Conservation (phyloP, 2,113 vertebrate genomes). For the Paracanthobrama guichenoti region DNA sequence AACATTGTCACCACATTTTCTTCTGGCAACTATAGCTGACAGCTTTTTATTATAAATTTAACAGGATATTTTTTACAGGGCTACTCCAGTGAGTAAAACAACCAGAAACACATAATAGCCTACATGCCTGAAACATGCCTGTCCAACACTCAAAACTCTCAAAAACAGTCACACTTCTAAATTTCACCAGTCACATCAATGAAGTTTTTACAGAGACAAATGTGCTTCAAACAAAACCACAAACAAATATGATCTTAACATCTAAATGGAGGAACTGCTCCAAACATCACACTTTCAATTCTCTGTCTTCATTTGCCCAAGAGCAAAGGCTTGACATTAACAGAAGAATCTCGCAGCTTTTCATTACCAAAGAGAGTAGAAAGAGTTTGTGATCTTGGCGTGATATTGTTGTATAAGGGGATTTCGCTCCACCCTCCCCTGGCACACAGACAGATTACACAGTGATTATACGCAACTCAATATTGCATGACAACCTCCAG, state of each 20-base stretch:
- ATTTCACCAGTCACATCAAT: background rate
- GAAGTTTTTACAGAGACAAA: constrained; percentile 1
- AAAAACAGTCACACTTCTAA: background rate
- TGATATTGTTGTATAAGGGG: constrained; percentile 86
- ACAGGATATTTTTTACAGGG: background rate
- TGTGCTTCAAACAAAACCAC: constrained; percentile 6
- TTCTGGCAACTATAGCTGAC: background rate
- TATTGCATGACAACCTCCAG: constrained; percentile 91
- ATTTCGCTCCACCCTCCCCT: constrained; percentile 86
- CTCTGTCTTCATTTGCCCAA: constrained; percentile 77
- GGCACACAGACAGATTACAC: constrained; percentile 90
- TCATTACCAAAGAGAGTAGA: constrained; percentile 85
- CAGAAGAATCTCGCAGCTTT: constrained; percentile 81
- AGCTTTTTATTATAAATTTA: background rate
- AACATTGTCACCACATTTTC: background rate
- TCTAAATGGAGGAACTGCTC: background rate
- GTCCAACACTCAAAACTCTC: background rate
- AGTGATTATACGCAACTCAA: constrained; percentile 93
- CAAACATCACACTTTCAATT: constrained; percentile 14
- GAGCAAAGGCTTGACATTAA: constrained; percentile 81
- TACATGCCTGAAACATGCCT: background rate
- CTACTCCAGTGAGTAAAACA: background rate
- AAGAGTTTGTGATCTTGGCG: constrained; percentile 88
- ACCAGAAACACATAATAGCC: background rate
- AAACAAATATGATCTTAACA: constrained; percentile 6